Evolutionary conservation across 2,797 vertebrate species (phyloP), one percentile per base, ranked within the genome.

Genomic region (Sorex maritimensis): DNA sequence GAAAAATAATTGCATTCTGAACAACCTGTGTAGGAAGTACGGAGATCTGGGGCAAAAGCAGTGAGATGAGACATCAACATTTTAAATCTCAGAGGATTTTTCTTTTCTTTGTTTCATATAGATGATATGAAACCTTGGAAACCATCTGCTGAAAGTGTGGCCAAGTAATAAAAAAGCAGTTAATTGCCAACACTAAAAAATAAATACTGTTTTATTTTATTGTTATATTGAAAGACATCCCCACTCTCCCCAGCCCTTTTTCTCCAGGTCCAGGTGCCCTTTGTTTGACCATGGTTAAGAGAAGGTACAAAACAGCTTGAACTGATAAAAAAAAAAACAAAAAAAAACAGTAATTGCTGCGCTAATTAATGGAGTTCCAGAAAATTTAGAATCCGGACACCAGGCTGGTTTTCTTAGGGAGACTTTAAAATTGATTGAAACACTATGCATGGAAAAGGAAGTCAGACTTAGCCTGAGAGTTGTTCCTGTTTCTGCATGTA

Each of bases 1-100:
- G 65, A 80, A 95, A 96, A 94, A 89, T 87, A 94, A 91, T 92
- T 93, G 72, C 30, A 75, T 86, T 87, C 81, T 89, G 65, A 80
- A 96, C 82, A 77, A 24, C 73, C 67, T 86, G 2, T 38, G 75
- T 46, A 80, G 55, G 72, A 63, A 81, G 61, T 75, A 55, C 10
- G 55, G 67, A 72, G 49, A 86, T 87, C 93, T 92, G 2, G 55
- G 44, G 30, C 38, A 92, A 61, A 46, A 81, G 15, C 24, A 12
- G 49, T 6, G n/a, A 93, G 44, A 80, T 6, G n/a, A 93, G 44
- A 80, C 12, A 41, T 13, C 61, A 84, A 68, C 65, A 12, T 91
- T 44, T 58, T 23, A 26, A 79, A 69, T 74, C 73, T 89, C 38
- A 92, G 88, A 87, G 30, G 44, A 75, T 80, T 69, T 92, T 9